Evolutionary conservation across 2,113 vertebrate species (phyloP).

Genomic region (Rhombomys opimus): DNA sequence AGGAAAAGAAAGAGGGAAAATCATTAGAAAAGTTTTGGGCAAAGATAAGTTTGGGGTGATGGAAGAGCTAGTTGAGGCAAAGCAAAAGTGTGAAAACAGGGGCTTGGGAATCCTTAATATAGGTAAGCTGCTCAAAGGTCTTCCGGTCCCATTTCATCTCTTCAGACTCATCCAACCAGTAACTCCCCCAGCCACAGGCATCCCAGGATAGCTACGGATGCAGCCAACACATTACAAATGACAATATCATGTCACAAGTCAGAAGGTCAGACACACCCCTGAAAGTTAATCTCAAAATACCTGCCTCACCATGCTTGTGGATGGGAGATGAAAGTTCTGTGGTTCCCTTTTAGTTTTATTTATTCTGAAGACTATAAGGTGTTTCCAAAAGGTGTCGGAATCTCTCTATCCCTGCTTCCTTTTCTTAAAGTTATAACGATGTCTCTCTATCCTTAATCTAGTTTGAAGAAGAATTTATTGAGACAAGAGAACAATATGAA

Average conservation of each 20-base stretch:
- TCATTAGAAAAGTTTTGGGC: not conserved
- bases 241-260: not conserved
- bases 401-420: not conserved
- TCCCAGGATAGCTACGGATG: not conserved
- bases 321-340: not conserved
- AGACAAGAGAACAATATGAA: constrained; percentile 87
- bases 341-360: not conserved
- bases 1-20: not conserved
- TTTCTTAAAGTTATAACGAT: constrained; percentile 1
- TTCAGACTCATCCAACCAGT: not conserved
- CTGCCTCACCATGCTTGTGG: not conserved
- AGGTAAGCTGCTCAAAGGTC: not conserved
- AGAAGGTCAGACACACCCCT: not conserved
- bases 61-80: not conserved
- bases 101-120: not conserved
- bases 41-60: not conserved
- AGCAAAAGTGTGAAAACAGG: not conserved
- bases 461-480: constrained; percentile 91
- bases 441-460: constrained; percentile 74
- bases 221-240: not conserved
- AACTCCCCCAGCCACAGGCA: not conserved
- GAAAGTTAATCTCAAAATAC: not conserved
- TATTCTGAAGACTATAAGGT: not conserved
- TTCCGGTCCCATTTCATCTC: not conserved
- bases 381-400: not conserved